A percentile compares a stretch with the other conserved stretches of the same genome.
Conservation (phyloP, 1,140 invertebrate species). For the Trichonephila inaurata region DNA sequence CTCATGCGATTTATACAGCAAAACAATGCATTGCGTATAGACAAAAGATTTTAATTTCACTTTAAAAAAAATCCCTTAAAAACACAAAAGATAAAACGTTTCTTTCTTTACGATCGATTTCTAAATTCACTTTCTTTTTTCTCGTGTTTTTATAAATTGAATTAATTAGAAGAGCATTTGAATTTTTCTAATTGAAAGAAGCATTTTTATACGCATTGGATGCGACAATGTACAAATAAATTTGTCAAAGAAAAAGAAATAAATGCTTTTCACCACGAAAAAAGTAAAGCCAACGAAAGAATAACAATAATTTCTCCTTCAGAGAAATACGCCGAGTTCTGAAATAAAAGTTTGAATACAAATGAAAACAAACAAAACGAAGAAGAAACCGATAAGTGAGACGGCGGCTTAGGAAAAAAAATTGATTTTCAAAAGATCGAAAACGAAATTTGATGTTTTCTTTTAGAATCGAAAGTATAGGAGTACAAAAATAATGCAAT, state of each 20-base stretch:
- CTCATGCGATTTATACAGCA: too few species aligned
- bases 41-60: too few species aligned
- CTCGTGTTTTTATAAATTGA: not conserved
- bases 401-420: not conserved
- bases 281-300: not conserved
- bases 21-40: too few species aligned
- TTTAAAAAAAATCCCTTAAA: too few species aligned
- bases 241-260: not conserved
- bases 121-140: not conserved
- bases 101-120: not conserved
- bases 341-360: not conserved
- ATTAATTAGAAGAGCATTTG: not conserved
- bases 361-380: not conserved
- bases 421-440: not conserved
- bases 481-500: too few species aligned
- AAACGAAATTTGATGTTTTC: slow-evolving; percentile 1
- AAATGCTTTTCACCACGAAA: not conserved
- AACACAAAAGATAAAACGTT: not conserved
- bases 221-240: not conserved
- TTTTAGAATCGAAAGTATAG: not conserved
- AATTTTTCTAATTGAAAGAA: not conserved
- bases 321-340: not conserved
- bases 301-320: slow-evolving; percentile 14
- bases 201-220: not conserved
- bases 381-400: not conserved